These are phyloP conservation scores for Rhingia rostrata DNA, from an alignment of 2,888 invertebrate species.

Conservation along the genomic window DNA sequence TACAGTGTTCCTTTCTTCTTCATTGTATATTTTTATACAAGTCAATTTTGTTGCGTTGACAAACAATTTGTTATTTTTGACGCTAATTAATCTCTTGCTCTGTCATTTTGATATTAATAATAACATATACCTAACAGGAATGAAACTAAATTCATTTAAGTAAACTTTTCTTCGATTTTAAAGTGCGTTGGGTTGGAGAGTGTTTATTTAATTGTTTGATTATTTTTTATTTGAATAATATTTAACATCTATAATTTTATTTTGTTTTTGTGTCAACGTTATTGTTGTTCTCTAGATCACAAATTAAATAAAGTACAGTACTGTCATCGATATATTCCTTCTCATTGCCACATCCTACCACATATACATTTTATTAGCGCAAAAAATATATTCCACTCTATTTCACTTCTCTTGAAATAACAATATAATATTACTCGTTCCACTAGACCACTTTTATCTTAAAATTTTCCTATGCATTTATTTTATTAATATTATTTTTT, in stretches of 20 bases:
- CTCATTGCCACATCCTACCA: conserved; percentile 68
- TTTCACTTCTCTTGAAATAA: conserved; percentile 64
- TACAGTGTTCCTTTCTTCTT: too few species aligned
- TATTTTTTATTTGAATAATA: background rate
- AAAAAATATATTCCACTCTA: conserved; percentile 64
- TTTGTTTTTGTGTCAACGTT: conserved; percentile 2
- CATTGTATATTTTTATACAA: too few species aligned
- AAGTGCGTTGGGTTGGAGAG: background rate
- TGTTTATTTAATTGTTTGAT: background rate
- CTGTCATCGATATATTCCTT: conserved; percentile 52
- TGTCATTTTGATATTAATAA: too few species aligned
- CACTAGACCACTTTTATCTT: conserved; percentile 70
- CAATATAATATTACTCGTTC: conserved; percentile 61
- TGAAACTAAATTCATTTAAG: too few species aligned
- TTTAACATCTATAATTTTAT: background rate
- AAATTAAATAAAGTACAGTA: conserved; percentile 50
- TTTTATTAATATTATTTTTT: conserved; percentile 73
- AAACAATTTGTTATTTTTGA: too few species aligned
- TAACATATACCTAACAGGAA: too few species aligned
- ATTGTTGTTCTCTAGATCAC: conserved; percentile 12
- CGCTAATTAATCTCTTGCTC: too few species aligned
- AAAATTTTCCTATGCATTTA: conserved; percentile 76
- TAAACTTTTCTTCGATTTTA: background rate
- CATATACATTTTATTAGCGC: conserved; percentile 63
- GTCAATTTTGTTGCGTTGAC: too few species aligned